Base-by-base conservation (phyloP, 2,113 vertebrate species). In the Proteles cristata region DNA sequence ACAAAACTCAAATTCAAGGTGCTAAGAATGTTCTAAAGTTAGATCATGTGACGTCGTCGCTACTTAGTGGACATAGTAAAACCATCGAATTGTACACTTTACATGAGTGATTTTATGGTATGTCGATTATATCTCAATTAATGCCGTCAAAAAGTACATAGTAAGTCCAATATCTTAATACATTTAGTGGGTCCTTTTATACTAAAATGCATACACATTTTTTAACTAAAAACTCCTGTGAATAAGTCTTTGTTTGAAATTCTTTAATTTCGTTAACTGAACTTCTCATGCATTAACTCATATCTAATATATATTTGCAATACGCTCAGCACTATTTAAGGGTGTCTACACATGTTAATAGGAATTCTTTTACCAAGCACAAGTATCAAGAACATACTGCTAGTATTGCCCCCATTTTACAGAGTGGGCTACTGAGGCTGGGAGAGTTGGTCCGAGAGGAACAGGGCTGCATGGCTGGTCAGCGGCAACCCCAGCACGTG, bases 311-410 rank as follows among this genome's bases (percentile, higher is more conserved):
- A 3, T 9, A 2, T 11, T 25, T 33, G 2, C 9, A 10, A 0
- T 23, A 0, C 14, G 2, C 43, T 11, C 7, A 19, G 63, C 11
- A 4, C 58, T 48, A 0, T 1, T 11, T 5, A n/a, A 50, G 19
- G n/a, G 0, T 3, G 5, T 23, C 35, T 76, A 1, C 16, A 4
- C 6, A 1, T 1, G 11, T 28, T 17, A 14, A 4, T n/a, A 7
- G 7, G 14, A 23, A 28, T 11, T 35, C 7, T 50, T 53, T 12
- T 8, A 26, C 1, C 50, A 58, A 11, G 45, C 45, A 16, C 12
- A 6, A 21, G 7, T 3, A 4, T 9, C 28, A 55, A 2, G 39
- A 28, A 21, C 1, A 0, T 0, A 11, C 12, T 16, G 0, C 39
- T 31, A 39, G 31, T 10, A 35, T 25, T n/a, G 63, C 28, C 3